These are phyloP conservation scores for Agonopterix alstromeriana DNA, from an alignment of 2,888 invertebrate genomes.

Conservation along the genomic window DNA sequence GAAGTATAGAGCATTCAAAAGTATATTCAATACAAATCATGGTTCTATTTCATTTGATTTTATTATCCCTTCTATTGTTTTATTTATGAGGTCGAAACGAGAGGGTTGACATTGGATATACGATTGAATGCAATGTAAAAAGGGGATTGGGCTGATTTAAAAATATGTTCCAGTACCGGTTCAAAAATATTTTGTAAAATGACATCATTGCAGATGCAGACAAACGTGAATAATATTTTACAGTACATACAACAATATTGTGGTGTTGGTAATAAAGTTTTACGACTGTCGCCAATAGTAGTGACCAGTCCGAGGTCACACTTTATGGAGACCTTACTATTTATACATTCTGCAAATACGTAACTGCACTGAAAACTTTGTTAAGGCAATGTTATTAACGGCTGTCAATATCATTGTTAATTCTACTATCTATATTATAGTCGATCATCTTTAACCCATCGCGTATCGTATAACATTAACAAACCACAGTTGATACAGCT, in stretches of 20 bases:
- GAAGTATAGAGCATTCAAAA: too few relatives aligned
- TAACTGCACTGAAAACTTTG: too few relatives aligned
- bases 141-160: slow-evolving; percentile 3
- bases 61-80: slow-evolving; percentile 4
- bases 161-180: slow-evolving; percentile 16
- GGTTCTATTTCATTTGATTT: not conserved
- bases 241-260: slow-evolving; percentile 14
- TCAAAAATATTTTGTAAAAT: slow-evolving; percentile 20
- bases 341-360: slow-evolving; percentile 4
- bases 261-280: slow-evolving; percentile 39
- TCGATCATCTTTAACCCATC: too few relatives aligned
- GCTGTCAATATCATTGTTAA: too few relatives aligned
- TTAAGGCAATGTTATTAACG: too few relatives aligned
- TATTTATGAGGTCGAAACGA: slow-evolving; percentile 9
- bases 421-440: too few relatives aligned
- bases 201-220: slow-evolving; percentile 37
- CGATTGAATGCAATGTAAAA: slow-evolving; percentile 1
- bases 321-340: slow-evolving; percentile 22
- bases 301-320: slow-evolving; percentile 24
- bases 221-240: slow-evolving; percentile 16
- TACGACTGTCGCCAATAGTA: slow-evolving; percentile 20
- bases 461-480: not conserved
- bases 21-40: too few relatives aligned
- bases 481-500: slow-evolving; percentile 3
- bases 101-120: slow-evolving; percentile 4